Evolutionary conservation across 2,888 invertebrate species (phyloP).

Genomic region (Catonia carolina): DNA sequence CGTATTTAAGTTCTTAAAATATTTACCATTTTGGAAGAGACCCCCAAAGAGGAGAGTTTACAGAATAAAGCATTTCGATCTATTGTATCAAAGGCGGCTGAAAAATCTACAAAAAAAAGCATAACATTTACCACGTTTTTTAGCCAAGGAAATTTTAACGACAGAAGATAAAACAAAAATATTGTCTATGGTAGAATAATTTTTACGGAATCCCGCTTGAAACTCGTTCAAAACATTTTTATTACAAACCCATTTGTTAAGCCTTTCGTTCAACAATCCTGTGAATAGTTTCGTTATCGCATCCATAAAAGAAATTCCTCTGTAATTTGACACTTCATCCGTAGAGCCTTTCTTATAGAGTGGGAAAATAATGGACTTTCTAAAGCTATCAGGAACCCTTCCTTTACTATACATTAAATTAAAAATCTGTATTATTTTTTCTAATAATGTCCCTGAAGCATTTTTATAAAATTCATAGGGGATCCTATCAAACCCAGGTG

Average conservation of each 20-base stretch:
- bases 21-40: slow-evolving; percentile 22
- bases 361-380: slow-evolving; percentile 18
- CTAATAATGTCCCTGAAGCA: slow-evolving; percentile 6
- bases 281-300: slow-evolving; percentile 19
- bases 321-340: slow-evolving; percentile 12
- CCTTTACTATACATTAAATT: slow-evolving; percentile 14
- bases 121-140: slow-evolving; percentile 21
- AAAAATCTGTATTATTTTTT: slow-evolving; percentile 2
- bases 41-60: slow-evolving; percentile 23
- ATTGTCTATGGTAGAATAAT: slow-evolving; percentile 27
- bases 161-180: slow-evolving; percentile 24
- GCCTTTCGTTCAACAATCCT: slow-evolving; percentile 15
- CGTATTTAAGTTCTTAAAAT: slow-evolving; percentile 20
- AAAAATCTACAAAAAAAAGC: slow-evolving; percentile 26
- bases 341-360: slow-evolving; percentile 21
- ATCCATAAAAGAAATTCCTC: slow-evolving; percentile 22
- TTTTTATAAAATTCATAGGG: slow-evolving; percentile 20
- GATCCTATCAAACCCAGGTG: slow-evolving; percentile 16
- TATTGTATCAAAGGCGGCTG: slow-evolving; percentile 30
- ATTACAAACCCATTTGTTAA: slow-evolving; percentile 19
- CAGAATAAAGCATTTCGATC: slow-evolving; percentile 25
- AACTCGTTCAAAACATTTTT: slow-evolving; percentile 23
- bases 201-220: slow-evolving; percentile 28
- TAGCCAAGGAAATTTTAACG: slow-evolving; percentile 19
- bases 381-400: slow-evolving; percentile 15